Conservation (phyloP, 1,140 invertebrate genomes). For the Pentalonia nigronervosa region DNA sequence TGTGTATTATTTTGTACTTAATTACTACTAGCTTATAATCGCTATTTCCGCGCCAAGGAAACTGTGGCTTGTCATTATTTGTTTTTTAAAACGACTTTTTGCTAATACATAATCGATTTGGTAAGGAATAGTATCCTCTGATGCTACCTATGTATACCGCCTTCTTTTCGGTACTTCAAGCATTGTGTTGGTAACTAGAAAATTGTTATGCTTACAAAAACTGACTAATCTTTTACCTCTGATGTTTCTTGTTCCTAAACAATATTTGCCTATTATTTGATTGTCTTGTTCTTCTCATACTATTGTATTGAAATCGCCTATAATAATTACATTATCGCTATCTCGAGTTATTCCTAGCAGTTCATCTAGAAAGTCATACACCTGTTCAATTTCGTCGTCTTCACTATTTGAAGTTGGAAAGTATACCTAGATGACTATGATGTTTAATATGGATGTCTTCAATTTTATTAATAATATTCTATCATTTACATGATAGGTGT, state of each 20-base stretch:
- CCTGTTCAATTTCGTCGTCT: background rate
- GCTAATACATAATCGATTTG: conserved; percentile 63
- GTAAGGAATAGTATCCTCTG: conserved; percentile 62
- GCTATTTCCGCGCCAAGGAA: too few species aligned
- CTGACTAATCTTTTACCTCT: conserved; percentile 18
- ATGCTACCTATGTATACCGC: conserved; percentile 63
- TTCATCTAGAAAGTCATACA: background rate
- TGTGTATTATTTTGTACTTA: conserved; percentile 32
- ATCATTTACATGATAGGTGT: background rate
- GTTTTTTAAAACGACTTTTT: conserved; percentile 49
- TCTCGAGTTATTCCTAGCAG: background rate
- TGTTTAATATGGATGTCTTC: background rate
- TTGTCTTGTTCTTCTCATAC: conserved; percentile 58
- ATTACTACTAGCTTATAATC: background rate
- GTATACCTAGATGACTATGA: background rate
- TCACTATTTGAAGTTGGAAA: background rate
- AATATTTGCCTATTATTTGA: conserved; percentile 29
- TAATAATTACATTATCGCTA: conserved; percentile 34
- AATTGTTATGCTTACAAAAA: conserved; percentile 45
- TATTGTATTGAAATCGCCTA: conserved; percentile 62
- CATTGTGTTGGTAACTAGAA: conserved; percentile 61
- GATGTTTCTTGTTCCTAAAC: conserved; percentile 27
- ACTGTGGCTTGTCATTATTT: too few species aligned
- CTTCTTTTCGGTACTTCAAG: conserved; percentile 61
- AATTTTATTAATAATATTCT: background rate